A percentile compares a stretch with the other conserved stretches of the same genome.
Conservation (phyloP, 2,797 vertebrate genomes). For the Carduelis carduelis region DNA sequence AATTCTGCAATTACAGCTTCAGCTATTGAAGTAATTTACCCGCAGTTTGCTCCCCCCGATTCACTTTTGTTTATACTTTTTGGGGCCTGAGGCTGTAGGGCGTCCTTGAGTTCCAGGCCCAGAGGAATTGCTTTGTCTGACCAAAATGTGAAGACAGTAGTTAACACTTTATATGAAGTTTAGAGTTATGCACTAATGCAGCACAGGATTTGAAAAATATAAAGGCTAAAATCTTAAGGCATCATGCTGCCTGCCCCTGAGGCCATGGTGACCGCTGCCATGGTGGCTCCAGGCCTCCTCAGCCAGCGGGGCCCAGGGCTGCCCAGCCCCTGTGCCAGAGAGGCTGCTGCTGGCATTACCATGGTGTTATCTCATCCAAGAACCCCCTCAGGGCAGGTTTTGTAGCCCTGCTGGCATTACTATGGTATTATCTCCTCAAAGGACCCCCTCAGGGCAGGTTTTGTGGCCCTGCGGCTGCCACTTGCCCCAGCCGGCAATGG, state of each 20-base stretch:
- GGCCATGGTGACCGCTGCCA: accelerated
- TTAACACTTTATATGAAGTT: background rate
- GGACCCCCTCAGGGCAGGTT: background rate
- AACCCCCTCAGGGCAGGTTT: background rate
- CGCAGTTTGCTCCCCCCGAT: background rate
- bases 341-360: background rate
- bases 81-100: background rate
- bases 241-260: no score
- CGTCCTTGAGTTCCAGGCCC: background rate
- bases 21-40: background rate
- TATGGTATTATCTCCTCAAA: accelerated
- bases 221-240: background rate
- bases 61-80: background rate
- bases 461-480: accelerated
- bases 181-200: background rate
- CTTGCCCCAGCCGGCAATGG: accelerated
- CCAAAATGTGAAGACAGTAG: background rate
- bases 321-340: background rate
- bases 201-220: background rate
- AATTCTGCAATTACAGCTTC: background rate
- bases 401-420: background rate
- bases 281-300: accelerated
- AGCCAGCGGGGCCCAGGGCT: accelerated
- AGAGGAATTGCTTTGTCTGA: background rate
- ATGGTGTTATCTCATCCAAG: background rate